phyloP scores from a whole-genome alignment of 2,888 invertebrate genomes.

The Archips crataeganus region DNA sequence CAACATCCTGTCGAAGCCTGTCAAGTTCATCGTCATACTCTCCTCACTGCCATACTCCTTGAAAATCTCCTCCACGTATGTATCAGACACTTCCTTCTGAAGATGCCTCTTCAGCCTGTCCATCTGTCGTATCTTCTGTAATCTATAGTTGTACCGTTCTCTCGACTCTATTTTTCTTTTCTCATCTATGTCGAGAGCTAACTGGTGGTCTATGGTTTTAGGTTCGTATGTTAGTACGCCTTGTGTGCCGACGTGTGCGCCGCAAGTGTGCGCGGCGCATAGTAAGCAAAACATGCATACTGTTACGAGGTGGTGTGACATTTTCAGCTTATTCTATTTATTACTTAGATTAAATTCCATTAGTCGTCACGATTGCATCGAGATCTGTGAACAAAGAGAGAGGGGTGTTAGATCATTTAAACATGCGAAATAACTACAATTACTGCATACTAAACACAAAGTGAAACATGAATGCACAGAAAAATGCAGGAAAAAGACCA shows the following conservation, averaged over 20 bases:
- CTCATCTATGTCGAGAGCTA: constrained; percentile 58
- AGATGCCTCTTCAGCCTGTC: constrained; percentile 62
- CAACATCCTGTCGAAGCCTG: constrained; percentile 90
- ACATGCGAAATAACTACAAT: background rate
- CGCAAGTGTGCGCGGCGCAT: constrained; percentile 92
- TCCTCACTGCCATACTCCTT: constrained; percentile 88
- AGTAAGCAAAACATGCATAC: constrained; percentile 94
- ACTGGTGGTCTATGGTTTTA: constrained; percentile 54
- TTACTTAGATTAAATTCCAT: constrained; percentile 42
- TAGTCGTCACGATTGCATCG: constrained; percentile 25
- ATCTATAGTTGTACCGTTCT: constrained; percentile 63
- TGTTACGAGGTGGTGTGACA: constrained; percentile 88
- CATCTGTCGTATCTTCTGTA: constrained; percentile 55
- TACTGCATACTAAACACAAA: no score
- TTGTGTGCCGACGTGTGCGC: constrained; percentile 87
- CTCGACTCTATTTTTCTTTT: constrained; percentile 57
- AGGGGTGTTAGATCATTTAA: background rate
- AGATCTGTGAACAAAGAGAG: constrained; percentile 48
- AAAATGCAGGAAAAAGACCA: no score
- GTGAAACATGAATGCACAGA: no score
- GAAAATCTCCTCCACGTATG: constrained; percentile 89
- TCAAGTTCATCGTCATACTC: constrained; percentile 87
- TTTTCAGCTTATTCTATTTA: constrained; percentile 57
- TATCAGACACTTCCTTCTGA: constrained; percentile 76
- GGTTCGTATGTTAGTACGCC: constrained; percentile 57